Evolutionary conservation across 2,113 vertebrate genomes (phyloP).

Genomic region (Monopterus albus): DNA sequence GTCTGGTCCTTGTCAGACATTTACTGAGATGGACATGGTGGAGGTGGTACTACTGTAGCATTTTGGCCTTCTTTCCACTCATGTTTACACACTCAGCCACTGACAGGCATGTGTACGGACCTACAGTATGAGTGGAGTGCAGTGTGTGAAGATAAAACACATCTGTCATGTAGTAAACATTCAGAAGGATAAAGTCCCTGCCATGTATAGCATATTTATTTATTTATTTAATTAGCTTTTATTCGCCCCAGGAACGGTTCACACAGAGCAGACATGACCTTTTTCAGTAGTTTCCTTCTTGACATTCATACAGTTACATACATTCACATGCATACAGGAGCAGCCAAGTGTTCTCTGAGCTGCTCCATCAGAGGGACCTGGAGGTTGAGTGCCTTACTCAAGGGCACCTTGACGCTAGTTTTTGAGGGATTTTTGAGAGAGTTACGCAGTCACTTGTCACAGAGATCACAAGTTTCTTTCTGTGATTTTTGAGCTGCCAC

Average conservation of each 20-base stretch:
- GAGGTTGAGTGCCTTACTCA: constrained; percentile 72
- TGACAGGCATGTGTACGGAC: constrained; percentile 51
- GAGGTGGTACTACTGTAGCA: constrained; percentile 76
- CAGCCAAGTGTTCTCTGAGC: constrained; percentile 20
- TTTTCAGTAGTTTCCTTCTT: constrained; percentile 2
- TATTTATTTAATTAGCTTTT: constrained; percentile 79
- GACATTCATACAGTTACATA: constrained; percentile 10
- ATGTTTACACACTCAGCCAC: constrained; percentile 34
- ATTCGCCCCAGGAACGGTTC: constrained; percentile 33
- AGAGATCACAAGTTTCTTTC: constrained; percentile 19
- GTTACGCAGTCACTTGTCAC: constrained; percentile 5
- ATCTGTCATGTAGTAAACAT: constrained; percentile 44
- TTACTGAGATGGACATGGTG: constrained; percentile 9
- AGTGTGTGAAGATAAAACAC: constrained; percentile 31
- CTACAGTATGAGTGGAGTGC: constrained; percentile 38
- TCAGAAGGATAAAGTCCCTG: constrained; percentile 58
- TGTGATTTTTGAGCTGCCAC: constrained; percentile 33
- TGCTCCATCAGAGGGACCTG: constrained; percentile 44
- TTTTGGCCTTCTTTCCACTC: constrained; percentile 25
- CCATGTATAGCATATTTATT: constrained; percentile 78
- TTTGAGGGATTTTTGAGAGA: constrained; percentile 39
- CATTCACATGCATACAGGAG: constrained; percentile 10
- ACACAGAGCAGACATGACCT: constrained; percentile 7
- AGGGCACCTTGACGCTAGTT: constrained; percentile 57
- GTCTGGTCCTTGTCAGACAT: constrained; percentile 19